A percentile compares a stretch with the other conserved stretches of the same genome.
phyloP scores from a whole-genome alignment of 2,888 invertebrate genomes.

The Heliothis peltigera region DNA sequence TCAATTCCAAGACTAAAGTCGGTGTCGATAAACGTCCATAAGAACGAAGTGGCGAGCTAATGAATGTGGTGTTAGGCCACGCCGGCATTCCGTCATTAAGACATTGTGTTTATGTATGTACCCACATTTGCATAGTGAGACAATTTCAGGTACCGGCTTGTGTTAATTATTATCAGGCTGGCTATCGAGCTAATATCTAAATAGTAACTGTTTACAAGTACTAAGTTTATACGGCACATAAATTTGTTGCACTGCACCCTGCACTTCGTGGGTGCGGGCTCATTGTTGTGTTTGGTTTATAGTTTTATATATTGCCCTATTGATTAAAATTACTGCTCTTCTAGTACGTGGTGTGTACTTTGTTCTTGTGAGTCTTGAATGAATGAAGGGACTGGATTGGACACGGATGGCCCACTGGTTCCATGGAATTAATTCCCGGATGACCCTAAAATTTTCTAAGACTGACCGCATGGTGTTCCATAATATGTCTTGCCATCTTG shows the following conservation, averaged over 20 bases:
- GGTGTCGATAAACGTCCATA: constrained; percentile 9
- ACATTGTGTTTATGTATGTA: constrained; percentile 55
- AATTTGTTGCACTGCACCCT: constrained; percentile 42
- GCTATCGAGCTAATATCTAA: constrained; percentile 36
- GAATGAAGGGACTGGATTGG: too few species aligned
- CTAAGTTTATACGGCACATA: constrained; percentile 34
- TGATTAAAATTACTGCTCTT: constrained; percentile 9
- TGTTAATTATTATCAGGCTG: constrained; percentile 45
- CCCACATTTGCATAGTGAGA: constrained; percentile 50
- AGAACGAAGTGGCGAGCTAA: constrained; percentile 40
- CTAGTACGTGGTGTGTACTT: neutral
- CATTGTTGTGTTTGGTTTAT: constrained; percentile 15
- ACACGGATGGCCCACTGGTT: too few species aligned
- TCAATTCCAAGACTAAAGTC: constrained; percentile 12
- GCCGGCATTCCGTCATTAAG: constrained; percentile 55
- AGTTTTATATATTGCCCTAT: constrained; percentile 23
- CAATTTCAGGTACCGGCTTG: constrained; percentile 35
- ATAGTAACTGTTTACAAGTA: constrained; percentile 29
- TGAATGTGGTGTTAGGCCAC: constrained; percentile 47
- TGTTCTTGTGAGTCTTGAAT: neutral
- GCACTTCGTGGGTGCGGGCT: constrained; percentile 26
- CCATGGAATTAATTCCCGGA: too few species aligned
- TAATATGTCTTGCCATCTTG: too few species aligned
- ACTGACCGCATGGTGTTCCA: too few species aligned
- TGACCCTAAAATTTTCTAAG: too few species aligned